Evolutionary conservation across 2,888 invertebrate species (phyloP), one percentile per base, ranked within the genome.

Genomic region (Drosophila diplacantha): DNA sequence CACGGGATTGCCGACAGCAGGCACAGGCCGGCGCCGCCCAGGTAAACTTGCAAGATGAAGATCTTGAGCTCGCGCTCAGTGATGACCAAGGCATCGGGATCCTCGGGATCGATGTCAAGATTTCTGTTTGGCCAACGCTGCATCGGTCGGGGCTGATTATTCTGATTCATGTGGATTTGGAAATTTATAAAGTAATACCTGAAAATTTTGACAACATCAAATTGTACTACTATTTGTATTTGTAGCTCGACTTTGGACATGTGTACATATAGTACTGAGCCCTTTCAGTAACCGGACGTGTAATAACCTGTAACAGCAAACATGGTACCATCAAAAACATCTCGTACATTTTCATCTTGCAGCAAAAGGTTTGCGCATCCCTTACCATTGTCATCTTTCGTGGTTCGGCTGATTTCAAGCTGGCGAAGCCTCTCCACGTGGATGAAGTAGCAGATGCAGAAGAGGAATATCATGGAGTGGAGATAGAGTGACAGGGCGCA

Each of bases 381-480:
- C 8, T 29, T 31, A 46, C 44, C 44, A 14, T 1, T 20, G 9
- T 46, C 44, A 5, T 44, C 14, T 1, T 1, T 5, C 2, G 44
- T 31, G 14, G 44, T 46, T 2, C 11, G 3, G 5, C 5, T 20
- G 14, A 14, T 9, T 0, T 14, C 3, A 5, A 1, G 5, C 9
- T 3, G 5, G 8, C 29, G 29, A 0, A 5, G 2, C 2, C 26
- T 24, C 1, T 49, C 41, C 12, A 43, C 16, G 9, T 11, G 11
- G 4, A 66, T 44, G 14, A 66, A 66, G 31, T 66, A 66, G n/a
- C 37, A 44, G 1, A 66, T 5, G 24, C 66, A 66, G 38, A 37
- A 38, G 34, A 66, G 53, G 16, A 66, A 66, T 14, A 65, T 59
- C 6, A 66, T 18, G 20, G 59, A 24, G 20, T 49, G 52, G 20